phyloP scores from a whole-genome alignment of 2,888 invertebrate species.

The Allophyes oxyacanthae region DNA sequence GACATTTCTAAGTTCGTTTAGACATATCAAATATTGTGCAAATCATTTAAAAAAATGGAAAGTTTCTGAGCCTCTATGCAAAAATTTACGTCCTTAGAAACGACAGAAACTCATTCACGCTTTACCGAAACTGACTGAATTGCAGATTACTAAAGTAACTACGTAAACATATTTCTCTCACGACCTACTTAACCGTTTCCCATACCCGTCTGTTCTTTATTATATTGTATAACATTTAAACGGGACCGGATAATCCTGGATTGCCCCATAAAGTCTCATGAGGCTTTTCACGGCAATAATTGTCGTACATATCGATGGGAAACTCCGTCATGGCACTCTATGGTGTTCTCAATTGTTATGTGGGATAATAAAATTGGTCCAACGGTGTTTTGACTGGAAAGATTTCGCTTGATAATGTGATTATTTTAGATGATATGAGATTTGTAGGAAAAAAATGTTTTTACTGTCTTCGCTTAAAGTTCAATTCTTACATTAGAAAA shows the following conservation, averaged over 20 bases:
- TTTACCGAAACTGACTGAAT: no score
- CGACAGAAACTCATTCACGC: no score
- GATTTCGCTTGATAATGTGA: neutral
- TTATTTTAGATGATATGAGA: slow-evolving; percentile 12
- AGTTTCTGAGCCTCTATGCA: no score
- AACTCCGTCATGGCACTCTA: slow-evolving; percentile 30
- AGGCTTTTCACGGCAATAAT: slow-evolving; percentile 54
- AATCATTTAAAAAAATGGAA: no score
- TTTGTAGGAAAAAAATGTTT: neutral
- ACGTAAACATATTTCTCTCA: neutral
- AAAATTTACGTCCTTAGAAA: no score
- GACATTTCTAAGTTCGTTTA: no score
- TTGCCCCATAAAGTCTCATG: slow-evolving; percentile 51
- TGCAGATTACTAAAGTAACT: neutral
- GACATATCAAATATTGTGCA: no score
- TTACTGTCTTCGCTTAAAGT: no score
- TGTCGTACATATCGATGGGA: slow-evolving; percentile 51
- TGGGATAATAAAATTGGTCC: slow-evolving; percentile 48
- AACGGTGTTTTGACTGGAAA: slow-evolving; percentile 40
- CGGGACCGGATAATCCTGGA: slow-evolving; percentile 51
- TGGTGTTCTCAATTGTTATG: slow-evolving; percentile 43
- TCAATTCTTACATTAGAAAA: no score
- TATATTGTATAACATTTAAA: slow-evolving; percentile 52
- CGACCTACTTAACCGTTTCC: slow-evolving; percentile 12
- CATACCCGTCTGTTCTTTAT: slow-evolving; percentile 42